Evolutionary conservation across 2,113 vertebrate genomes (phyloP).

Genomic region (Pelmatolapia mariae): DNA sequence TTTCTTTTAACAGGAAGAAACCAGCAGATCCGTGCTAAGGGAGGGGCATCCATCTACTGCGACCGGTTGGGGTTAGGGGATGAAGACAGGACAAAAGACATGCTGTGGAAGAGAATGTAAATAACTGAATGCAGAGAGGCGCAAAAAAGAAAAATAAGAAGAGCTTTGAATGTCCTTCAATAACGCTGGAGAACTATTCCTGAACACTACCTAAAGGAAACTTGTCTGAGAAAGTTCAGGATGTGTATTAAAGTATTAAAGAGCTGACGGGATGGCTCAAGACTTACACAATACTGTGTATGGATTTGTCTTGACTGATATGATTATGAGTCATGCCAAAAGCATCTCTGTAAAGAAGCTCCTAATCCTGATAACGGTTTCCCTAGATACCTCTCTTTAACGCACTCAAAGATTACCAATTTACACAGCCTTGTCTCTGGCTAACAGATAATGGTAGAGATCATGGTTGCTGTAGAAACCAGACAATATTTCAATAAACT

Average conservation of each 20-base stretch:
- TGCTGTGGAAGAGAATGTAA: background rate
- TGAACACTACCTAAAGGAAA: background rate
- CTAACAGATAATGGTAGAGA: background rate
- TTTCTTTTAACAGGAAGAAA: background rate
- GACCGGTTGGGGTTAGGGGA: background rate
- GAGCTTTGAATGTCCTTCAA: background rate
- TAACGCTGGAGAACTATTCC: background rate
- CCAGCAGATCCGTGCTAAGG: background rate
- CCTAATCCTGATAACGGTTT: background rate
- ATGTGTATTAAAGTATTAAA: background rate
- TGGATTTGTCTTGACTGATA: background rate
- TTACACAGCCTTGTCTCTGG: background rate
- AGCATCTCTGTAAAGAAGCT: background rate
- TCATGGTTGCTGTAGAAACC: background rate
- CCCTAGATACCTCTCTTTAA: background rate
- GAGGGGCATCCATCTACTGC: background rate
- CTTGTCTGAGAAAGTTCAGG: background rate
- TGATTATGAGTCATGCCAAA: background rate
- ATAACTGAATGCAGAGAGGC: background rate
- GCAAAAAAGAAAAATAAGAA: background rate
- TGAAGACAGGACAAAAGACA: accelerated
- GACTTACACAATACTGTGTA: background rate
- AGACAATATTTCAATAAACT: background rate
- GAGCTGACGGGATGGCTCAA: background rate
- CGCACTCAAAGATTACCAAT: background rate